Conservation (phyloP, 2,113 vertebrate species). For the Holacanthus passer region DNA sequence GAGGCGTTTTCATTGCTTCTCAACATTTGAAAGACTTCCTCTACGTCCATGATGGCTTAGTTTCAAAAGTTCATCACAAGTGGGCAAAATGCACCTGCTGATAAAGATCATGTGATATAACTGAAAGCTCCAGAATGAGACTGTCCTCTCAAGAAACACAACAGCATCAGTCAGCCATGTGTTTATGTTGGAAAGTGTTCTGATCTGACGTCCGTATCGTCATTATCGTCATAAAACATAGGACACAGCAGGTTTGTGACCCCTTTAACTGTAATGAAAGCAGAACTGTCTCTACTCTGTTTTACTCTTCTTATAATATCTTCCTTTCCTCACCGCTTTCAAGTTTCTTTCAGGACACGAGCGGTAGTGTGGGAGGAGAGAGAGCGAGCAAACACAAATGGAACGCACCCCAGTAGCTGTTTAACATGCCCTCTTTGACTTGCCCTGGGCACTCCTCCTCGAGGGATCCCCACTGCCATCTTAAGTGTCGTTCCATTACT, state of each 20-base stretch:
- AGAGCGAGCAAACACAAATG: constrained; percentile 34
- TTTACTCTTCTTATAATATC: constrained; percentile 2
- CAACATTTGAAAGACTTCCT: too few species aligned
- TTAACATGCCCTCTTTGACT: constrained; percentile 48
- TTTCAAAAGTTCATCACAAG: too few species aligned
- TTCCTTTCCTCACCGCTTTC: not conserved
- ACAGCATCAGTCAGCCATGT: too few species aligned
- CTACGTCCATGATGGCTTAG: too few species aligned
- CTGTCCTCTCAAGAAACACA: too few species aligned
- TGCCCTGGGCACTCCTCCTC: constrained; percentile 36
- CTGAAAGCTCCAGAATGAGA: too few species aligned
- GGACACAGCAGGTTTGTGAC: not conserved
- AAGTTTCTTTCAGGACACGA: not conserved
- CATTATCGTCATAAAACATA: too few species aligned
- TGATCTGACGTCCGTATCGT: too few species aligned
- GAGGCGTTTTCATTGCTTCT: too few species aligned
- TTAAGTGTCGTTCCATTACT: constrained; percentile 56
- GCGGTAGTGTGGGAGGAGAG: not conserved
- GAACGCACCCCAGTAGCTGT: constrained; percentile 29
- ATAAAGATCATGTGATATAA: too few species aligned
- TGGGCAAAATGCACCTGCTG: too few species aligned
- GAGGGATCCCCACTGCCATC: constrained; percentile 37
- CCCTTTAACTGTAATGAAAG: constrained; percentile 4
- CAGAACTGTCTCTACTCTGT: not conserved
- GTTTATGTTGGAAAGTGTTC: too few species aligned